Base-by-base conservation (phyloP, 2,888 invertebrate species). In the Drosophila sordidula region DNA sequence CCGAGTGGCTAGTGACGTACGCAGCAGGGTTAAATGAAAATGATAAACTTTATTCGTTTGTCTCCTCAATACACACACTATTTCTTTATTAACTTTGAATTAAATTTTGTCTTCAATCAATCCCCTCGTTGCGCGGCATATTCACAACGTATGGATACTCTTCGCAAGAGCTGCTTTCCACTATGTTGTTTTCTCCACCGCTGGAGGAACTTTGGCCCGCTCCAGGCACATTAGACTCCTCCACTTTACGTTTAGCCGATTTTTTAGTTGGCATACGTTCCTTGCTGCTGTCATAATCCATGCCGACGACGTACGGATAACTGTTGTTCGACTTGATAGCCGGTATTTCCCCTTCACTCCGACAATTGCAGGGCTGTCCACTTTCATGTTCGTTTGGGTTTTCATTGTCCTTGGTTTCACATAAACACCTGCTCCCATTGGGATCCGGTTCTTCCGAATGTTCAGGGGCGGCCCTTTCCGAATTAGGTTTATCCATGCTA, bases 281-380 rank as follows among this genome's bases (percentile, higher is more conserved):
- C 6, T 6, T 39, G 59, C 38, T 58, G 32, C 18, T 50, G 6
- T 68, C 69, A 1, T 41, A 14, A 1, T 46, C 39, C 39, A 54
- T 55, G 11, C 68, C 64, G 9, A 65, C 68, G 6, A 65, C 57
- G 39, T 46, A 69, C 29, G 69, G 69, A 46, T 65, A 65, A 41
- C 57, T 55, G 12, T 14, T 18, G 9, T 16, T 36, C 8, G 69
- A 34, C 11, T 26, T 34, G 6, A 46, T 34, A 14, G 12, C 26
- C 6, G 39, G 2, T 14, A 11, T 11, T 14, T 12, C 34, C 1
- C 0, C 18, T 16, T 26, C 38, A 22, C 8, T 11, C 8, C 14
- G 8, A 5, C 8, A 11, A 3, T 45, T 18, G 14, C n/a, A 25
- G 9, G 9, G 6, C 14, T 2, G 9, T 38, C 3, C 3, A 18